Evolutionary conservation across 1,140 invertebrate species (phyloP).

Genomic region (Nasonia vitripennis): DNA sequence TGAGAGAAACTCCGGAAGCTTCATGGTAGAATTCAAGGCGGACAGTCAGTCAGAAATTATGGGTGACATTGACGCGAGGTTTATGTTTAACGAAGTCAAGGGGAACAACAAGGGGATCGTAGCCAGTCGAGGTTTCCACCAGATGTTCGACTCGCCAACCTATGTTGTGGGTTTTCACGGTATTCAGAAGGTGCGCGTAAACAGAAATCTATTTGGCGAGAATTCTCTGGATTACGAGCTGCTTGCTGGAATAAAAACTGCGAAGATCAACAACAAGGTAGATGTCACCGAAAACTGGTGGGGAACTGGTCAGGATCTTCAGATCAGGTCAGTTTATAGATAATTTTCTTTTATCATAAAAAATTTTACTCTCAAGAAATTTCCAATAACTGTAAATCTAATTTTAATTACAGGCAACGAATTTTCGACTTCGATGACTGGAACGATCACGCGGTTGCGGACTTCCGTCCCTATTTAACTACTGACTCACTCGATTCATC

Average conservation of each 20-base stretch:
- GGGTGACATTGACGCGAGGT: slow-evolving; percentile 87
- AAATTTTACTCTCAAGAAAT: neutral
- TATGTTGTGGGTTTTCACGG: slow-evolving; percentile 95
- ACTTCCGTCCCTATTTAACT: slow-evolving; percentile 90
- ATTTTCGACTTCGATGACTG: slow-evolving; percentile 99
- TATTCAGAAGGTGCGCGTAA: slow-evolving; percentile 94
- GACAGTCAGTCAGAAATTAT: slow-evolving; percentile 96
- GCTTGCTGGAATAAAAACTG: slow-evolving; percentile 92
- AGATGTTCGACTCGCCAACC: slow-evolving; percentile 78
- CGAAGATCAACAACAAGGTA: slow-evolving; percentile 89
- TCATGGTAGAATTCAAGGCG: slow-evolving; percentile 91
- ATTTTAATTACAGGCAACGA: slow-evolving; percentile 72
- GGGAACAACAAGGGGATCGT: slow-evolving; percentile 76
- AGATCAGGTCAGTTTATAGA: slow-evolving; percentile 77
- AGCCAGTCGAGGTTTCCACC: slow-evolving; percentile 68
- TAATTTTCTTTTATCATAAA: neutral
- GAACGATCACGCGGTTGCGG: slow-evolving; percentile 97
- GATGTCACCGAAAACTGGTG: slow-evolving; percentile 98
- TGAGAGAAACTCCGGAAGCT: slow-evolving; percentile 87
- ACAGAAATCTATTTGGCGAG: slow-evolving; percentile 92
- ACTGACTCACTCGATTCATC: slow-evolving; percentile 85
- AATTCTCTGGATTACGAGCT: slow-evolving; percentile 94
- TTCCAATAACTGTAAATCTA: neutral
- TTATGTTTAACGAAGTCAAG: slow-evolving; percentile 86
- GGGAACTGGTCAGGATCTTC: slow-evolving; percentile 84